Conservation (phyloP, 2,113 vertebrate genomes). For the Cricetomys ansorgei region DNA sequence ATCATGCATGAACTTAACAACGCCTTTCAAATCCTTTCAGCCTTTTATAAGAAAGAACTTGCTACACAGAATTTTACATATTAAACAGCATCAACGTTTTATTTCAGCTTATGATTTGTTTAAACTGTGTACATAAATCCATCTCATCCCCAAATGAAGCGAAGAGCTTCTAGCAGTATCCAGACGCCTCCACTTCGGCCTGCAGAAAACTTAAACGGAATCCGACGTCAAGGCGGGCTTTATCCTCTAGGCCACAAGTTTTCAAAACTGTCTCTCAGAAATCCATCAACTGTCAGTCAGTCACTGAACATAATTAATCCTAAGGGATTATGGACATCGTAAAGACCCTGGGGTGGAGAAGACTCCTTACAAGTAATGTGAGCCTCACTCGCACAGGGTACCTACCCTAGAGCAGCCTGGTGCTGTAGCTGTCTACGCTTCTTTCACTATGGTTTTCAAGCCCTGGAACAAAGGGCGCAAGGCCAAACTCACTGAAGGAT, state of each 20-base stretch:
- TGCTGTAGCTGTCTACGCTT: neutral
- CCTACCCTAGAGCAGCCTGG: neutral
- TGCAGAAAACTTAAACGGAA: neutral
- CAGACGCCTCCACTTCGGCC: neutral
- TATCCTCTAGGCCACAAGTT: neutral
- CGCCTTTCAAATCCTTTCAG: constrained; percentile 2
- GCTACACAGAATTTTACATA: constrained; percentile 27
- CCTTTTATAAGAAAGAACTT: neutral
- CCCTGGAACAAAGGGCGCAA: neutral
- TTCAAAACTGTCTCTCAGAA: constrained; percentile 43
- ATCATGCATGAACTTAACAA: neutral
- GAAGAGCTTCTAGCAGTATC: neutral
- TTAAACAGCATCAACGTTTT: constrained; percentile 49
- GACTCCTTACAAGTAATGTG: neutral
- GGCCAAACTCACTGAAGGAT: neutral
- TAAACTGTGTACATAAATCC: constrained; percentile 55
- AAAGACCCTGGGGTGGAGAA: neutral
- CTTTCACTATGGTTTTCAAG: neutral
- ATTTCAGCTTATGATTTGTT: constrained; percentile 61
- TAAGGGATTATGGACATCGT: neutral
- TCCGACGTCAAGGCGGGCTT: neutral
- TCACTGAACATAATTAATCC: neutral
- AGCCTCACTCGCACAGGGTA: neutral
- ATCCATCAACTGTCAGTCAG: constrained; percentile 10
- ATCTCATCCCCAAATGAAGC: neutral